These are phyloP conservation scores for Euura lappo DNA, from an alignment of 1,140 invertebrate genomes.

Conservation along the genomic window DNA sequence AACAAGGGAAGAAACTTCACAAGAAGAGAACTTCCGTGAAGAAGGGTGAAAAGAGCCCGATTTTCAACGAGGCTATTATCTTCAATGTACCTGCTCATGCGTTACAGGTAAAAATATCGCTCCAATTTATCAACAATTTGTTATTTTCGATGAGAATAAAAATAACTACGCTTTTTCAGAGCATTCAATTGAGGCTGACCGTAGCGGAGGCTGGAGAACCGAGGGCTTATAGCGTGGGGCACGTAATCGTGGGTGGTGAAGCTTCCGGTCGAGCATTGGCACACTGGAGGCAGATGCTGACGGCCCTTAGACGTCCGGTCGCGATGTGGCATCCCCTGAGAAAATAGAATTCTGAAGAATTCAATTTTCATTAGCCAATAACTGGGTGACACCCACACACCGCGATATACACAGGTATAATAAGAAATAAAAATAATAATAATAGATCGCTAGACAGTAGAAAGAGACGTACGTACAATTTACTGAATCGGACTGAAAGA, in stretches of 20 bases:
- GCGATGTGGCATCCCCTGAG: conserved; percentile 87
- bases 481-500: no score
- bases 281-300: conserved; percentile 86
- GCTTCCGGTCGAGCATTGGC: conserved; percentile 73
- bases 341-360: conserved; percentile 55
- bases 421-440: not conserved
- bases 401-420: no score
- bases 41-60: conserved; percentile 72
- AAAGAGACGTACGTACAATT: not conserved
- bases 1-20: conserved; percentile 77
- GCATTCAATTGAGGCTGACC: conserved; percentile 74
- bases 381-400: not conserved
- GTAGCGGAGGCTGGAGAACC: conserved; percentile 63
- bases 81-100: conserved; percentile 75
- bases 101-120: conserved; percentile 60
- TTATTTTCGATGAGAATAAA: conserved; percentile 8
- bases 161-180: conserved; percentile 55
- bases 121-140: not conserved
- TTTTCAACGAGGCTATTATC: conserved; percentile 83
- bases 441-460: not conserved
- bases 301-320: conserved; percentile 79
- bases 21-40: conserved; percentile 79
- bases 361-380: not conserved
- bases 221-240: conserved; percentile 68
- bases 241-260: conserved; percentile 74